phyloP scores from a whole-genome alignment of 2,797 vertebrate species.

The Crenichthys baileyi region DNA sequence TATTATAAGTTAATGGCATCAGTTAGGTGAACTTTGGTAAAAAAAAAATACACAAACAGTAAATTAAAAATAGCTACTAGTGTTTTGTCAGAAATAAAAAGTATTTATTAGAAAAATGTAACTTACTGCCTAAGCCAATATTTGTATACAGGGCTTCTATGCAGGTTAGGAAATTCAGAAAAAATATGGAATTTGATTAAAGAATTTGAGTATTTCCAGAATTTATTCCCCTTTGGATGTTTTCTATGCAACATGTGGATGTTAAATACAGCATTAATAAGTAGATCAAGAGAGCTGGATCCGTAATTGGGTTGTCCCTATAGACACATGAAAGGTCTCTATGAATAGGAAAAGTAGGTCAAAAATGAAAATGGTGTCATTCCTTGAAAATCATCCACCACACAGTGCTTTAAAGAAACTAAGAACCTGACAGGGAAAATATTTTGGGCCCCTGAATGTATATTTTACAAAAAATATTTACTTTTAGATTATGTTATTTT shows the following conservation, averaged over 20 bases:
- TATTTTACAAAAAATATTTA: neutral
- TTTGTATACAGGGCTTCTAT: neutral
- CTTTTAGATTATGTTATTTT: neutral
- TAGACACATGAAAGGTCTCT: neutral
- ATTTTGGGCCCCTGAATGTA: neutral
- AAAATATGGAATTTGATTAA: neutral
- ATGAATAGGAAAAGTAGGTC: neutral
- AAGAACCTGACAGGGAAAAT: neutral
- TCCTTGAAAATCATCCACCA: neutral
- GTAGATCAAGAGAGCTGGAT: neutral
- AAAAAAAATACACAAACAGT: neutral
- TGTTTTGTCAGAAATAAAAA: neutral
- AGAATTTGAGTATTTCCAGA: neutral
- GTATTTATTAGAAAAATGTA: neutral
- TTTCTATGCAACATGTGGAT: neutral
- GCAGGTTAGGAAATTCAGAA: neutral
- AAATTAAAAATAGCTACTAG: neutral
- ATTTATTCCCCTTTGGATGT: neutral
- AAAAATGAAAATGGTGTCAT: neutral
- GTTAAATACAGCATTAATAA: neutral
- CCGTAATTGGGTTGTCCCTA: neutral
- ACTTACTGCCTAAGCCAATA: neutral
- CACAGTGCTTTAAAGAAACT: neutral
- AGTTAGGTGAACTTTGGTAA: neutral
- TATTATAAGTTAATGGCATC: neutral